Conservation (phyloP, 2,797 vertebrate genomes). For the Alauda arvensis region DNA sequence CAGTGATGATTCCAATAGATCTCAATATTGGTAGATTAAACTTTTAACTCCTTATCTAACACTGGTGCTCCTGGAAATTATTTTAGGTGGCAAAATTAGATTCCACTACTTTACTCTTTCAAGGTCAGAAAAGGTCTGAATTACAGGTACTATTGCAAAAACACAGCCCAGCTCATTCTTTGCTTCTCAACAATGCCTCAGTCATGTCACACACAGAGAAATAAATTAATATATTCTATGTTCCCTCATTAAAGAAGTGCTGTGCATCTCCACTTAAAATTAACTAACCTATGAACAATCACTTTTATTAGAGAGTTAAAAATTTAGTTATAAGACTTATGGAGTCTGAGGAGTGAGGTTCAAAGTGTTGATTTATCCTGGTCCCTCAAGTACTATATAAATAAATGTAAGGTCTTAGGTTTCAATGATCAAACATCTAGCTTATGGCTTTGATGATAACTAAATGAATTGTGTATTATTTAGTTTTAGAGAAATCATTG, state of each 20-base stretch:
- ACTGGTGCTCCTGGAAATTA: not conserved
- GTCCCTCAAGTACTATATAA: not conserved
- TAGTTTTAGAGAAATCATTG: not conserved
- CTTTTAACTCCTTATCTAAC: not conserved
- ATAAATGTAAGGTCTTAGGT: not conserved
- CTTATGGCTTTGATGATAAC: not conserved
- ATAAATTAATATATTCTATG: not conserved
- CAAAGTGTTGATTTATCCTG: not conserved
- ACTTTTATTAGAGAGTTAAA: not conserved
- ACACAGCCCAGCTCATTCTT: not conserved
- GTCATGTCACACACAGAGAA: not conserved
- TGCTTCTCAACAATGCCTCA: not conserved
- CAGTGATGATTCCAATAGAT: not conserved
- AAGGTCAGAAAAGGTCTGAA: not conserved
- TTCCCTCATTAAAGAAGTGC: not conserved
- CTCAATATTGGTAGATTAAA: not conserved
- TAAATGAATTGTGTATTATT: not conserved
- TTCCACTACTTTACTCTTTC: not conserved
- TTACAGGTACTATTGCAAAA: not conserved
- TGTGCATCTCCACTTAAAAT: not conserved
- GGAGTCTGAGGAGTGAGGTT: not conserved
- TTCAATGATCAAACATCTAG: not conserved
- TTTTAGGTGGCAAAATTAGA: not conserved
- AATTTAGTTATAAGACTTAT: not conserved
- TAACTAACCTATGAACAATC: not conserved